Evolutionary conservation across 2,888 invertebrate genomes (phyloP).

Genomic region (Chalcosyrphus nemorum): DNA sequence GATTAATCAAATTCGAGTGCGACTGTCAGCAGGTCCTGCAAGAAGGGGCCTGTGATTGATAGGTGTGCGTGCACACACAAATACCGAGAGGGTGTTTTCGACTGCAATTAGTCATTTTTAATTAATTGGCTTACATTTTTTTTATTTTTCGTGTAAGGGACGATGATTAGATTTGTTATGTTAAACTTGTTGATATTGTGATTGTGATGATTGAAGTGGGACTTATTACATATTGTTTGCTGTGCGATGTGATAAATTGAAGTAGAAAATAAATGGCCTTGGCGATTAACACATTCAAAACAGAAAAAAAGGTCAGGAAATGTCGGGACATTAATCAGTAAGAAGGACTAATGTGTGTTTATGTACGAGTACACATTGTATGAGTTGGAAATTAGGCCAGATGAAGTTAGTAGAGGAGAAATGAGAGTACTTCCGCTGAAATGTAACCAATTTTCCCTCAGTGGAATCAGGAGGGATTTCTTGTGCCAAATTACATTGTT

Average conservation of each 20-base stretch:
- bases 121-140: constrained; percentile 23
- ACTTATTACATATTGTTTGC: neutral
- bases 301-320: neutral
- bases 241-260: constrained; percentile 22
- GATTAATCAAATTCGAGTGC: constrained; percentile 47
- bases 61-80: constrained; percentile 12
- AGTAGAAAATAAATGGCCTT: constrained; percentile 5
- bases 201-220: neutral
- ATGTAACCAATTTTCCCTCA: too few species aligned
- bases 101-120: constrained; percentile 44
- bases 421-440: too few species aligned
- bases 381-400: too few species aligned
- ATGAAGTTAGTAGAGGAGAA: too few species aligned
- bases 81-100: neutral
- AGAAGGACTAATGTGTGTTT: too few species aligned
- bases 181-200: constrained; percentile 34
- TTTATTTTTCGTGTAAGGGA: neutral
- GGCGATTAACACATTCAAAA: neutral
- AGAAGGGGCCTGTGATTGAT: constrained; percentile 22
- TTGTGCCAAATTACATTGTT: too few species aligned
- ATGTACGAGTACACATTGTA: too few species aligned
- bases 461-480: too few species aligned
- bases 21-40: constrained; percentile 2
- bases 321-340: constrained; percentile 4
- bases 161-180: neutral